These are phyloP conservation scores for Cirrhinus molitorella DNA, from an alignment of 2,797 vertebrate species.

Conservation along the genomic window DNA sequence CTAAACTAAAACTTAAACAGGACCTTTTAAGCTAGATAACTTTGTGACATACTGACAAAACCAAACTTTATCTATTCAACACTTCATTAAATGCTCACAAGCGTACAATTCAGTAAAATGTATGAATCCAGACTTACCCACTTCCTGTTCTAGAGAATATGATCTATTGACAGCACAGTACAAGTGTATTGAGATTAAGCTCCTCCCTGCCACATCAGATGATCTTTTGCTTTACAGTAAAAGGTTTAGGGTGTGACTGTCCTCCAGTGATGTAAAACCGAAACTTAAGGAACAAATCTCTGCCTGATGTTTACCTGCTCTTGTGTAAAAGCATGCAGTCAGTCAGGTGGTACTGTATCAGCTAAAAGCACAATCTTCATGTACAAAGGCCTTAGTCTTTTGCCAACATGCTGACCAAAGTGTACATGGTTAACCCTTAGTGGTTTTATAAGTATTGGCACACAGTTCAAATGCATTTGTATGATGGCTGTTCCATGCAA, in stretches of 20 bases:
- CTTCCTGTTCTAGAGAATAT: slow-evolving; percentile 3
- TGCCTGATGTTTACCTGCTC: neutral
- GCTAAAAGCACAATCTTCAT: neutral
- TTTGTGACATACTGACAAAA: neutral
- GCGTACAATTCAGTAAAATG: neutral
- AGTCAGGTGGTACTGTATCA: neutral
- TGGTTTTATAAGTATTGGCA: neutral
- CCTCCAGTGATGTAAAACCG: neutral
- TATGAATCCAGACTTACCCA: slow-evolving; percentile 14
- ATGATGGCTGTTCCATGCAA: neutral
- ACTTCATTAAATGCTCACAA: neutral
- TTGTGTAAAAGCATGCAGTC: neutral
- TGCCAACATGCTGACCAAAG: too few relatives aligned
- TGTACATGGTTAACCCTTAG: neutral
- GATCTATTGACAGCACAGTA: neutral
- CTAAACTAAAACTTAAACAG: neutral
- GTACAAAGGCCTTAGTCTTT: neutral
- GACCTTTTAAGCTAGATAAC: neutral
- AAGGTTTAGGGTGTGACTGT: neutral
- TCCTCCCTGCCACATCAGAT: slow-evolving; percentile 3
- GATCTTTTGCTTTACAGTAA: slow-evolving; percentile 13
- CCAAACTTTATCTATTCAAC: neutral
- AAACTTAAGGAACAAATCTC: neutral
- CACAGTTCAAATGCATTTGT: neutral
- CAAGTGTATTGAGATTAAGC: neutral